Evolutionary conservation across 2,797 vertebrate genomes (phyloP).

Genomic region (Crossoptilon crossoptilon): DNA sequence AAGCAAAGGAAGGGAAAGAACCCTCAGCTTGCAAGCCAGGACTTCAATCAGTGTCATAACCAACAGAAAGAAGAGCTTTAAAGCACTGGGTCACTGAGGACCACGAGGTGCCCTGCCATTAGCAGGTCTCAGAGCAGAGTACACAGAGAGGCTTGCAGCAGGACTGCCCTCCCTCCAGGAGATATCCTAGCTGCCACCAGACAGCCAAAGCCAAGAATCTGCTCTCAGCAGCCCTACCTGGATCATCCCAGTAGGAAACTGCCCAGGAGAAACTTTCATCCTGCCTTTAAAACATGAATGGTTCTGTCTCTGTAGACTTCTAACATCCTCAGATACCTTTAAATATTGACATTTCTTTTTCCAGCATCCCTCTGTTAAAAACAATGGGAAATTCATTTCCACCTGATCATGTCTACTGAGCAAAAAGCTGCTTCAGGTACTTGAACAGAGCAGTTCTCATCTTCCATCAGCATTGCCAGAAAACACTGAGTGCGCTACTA

Average conservation of each 20-base stretch:
- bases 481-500: neutral
- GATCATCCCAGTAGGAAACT: neutral
- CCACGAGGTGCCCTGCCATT: neutral
- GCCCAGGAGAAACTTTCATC: neutral
- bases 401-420: neutral
- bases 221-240: neutral
- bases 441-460: neutral
- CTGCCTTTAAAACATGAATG: neutral
- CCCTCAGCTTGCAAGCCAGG: neutral
- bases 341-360: neutral
- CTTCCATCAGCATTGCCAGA: neutral
- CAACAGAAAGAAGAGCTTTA: neutral
- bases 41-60: neutral
- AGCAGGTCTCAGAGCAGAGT: neutral
- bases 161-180: neutral
- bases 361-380: neutral
- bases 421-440: fast-evolving
- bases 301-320: neutral
- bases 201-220: neutral
- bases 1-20: neutral
- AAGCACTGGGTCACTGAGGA: neutral
- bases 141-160: neutral
- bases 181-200: neutral
- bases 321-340: neutral
- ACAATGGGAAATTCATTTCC: neutral